A percentile compares a stretch with the other conserved stretches of the same genome.
phyloP scores from a whole-genome alignment of 2,888 invertebrate species.

The Nomada fucata region DNA sequence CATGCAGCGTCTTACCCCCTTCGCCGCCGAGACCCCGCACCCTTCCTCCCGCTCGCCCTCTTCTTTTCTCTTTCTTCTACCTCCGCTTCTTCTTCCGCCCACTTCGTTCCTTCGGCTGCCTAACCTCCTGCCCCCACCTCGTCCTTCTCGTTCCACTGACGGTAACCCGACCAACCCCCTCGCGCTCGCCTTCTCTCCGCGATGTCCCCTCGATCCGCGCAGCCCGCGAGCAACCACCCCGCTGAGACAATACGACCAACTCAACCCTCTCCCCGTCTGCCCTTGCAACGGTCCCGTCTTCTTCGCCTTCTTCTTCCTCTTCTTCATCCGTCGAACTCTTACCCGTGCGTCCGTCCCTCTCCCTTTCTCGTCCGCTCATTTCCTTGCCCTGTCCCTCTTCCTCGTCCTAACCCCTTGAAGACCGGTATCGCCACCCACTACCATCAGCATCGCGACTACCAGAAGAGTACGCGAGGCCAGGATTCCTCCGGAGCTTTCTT shows the following conservation, averaged over 20 bases:
- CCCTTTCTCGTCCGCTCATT: conserved; percentile 40
- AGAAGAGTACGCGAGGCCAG: conserved; percentile 60
- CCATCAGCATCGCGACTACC: conserved; percentile 68
- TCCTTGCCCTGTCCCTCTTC: conserved; percentile 46
- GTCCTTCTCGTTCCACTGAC: conserved; percentile 35
- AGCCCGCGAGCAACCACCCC: conserved; percentile 79
- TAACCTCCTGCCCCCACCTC: conserved; percentile 56
- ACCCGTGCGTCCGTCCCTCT: conserved; percentile 42
- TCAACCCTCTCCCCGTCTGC: conserved; percentile 60
- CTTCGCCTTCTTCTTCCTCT: conserved; percentile 59
- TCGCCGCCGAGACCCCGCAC: conserved; percentile 66
- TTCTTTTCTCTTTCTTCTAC: conserved; percentile 70
- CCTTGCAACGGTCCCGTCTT: conserved; percentile 53
- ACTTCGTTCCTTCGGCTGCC: conserved; percentile 70
- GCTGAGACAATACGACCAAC: conserved; percentile 81
- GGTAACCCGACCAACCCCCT: conserved; percentile 61
- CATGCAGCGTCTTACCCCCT: conserved; percentile 83
- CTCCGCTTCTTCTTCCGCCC: conserved; percentile 68
- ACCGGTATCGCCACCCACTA: conserved; percentile 76
- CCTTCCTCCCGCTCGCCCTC: conserved; percentile 68
- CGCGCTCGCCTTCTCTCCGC: conserved; percentile 69
- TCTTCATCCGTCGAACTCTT: conserved; percentile 58
- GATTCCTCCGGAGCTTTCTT: conserved; percentile 66
- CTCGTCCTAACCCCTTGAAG: conserved; percentile 74
- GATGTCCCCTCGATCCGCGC: conserved; percentile 73